Percentiles rank a stretch among this genome's conserved stretches.
Conservation (phyloP, 2,113 vertebrate genomes). For the Eira barbara region DNA sequence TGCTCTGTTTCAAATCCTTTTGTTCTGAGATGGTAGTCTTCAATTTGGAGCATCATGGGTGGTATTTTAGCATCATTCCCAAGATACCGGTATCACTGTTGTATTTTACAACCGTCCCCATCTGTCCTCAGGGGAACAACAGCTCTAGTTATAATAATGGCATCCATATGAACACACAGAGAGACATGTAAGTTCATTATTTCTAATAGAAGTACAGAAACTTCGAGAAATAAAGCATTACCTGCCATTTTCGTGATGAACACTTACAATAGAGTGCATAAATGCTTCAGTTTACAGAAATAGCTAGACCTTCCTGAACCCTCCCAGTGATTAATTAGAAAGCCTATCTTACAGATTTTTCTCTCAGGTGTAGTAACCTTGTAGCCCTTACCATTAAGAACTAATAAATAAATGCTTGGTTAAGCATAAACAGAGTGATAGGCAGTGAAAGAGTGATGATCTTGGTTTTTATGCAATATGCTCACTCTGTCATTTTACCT, state of each 20-base stretch:
- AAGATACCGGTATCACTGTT: neutral
- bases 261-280: conserved; percentile 66
- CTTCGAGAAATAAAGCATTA: conserved; percentile 57
- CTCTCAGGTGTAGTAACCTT: conserved; percentile 83
- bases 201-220: conserved; percentile 44
- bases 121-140: neutral
- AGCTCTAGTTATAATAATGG: conserved; percentile 32
- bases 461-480: conserved; percentile 75
- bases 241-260: conserved; percentile 66
- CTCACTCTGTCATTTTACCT: conserved; percentile 75
- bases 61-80: neutral
- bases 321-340: conserved; percentile 83
- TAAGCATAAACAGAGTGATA: conserved; percentile 82
- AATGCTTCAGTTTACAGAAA: conserved; percentile 79
- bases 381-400: conserved; percentile 81
- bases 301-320: conserved; percentile 78
- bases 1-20: neutral
- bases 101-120: neutral
- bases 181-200: conserved; percentile 33
- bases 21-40: neutral
- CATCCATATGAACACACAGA: neutral
- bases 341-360: conserved; percentile 81
- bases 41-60: neutral
- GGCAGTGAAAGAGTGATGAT: conserved; percentile 80
- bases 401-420: conserved; percentile 85